Conservation (phyloP, 2,797 vertebrate genomes). For the Pseudomugil gertrudae region DNA sequence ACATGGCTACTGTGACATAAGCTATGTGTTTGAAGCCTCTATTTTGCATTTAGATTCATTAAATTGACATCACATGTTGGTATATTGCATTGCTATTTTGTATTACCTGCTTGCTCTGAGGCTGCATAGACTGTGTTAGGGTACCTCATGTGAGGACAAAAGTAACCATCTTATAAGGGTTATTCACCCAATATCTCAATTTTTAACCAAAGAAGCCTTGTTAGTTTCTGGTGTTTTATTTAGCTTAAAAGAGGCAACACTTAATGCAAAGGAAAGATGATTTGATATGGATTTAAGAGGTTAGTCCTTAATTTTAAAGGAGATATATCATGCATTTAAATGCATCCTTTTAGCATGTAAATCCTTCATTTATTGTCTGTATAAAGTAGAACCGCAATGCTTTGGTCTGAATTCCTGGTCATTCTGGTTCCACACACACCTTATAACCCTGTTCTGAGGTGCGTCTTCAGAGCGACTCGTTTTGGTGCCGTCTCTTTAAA, state of each 20-base stretch:
- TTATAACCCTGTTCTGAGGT: too few relatives aligned
- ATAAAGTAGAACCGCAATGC: too few relatives aligned
- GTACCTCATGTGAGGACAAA: neutral
- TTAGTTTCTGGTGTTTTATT: neutral
- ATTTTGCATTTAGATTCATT: neutral
- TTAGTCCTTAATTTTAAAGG: neutral
- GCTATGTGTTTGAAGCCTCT: neutral
- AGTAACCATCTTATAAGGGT: neutral
- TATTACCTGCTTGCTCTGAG: neutral
- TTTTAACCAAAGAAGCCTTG: neutral
- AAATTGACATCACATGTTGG: neutral
- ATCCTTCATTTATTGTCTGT: too few relatives aligned
- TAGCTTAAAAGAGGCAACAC: neutral
- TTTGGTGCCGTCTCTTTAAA: too few relatives aligned
- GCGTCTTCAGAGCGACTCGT: too few relatives aligned
- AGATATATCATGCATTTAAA: too few relatives aligned
- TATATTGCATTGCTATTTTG: neutral
- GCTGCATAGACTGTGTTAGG: neutral
- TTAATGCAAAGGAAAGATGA: neutral
- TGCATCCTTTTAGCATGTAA: too few relatives aligned
- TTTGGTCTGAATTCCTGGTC: too few relatives aligned
- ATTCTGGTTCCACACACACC: too few relatives aligned
- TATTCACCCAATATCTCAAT: neutral
- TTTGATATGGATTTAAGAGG: neutral
- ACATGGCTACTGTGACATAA: neutral